Evolutionary conservation across 2,113 vertebrate genomes (phyloP).

Genomic region (Sapajus apella): DNA sequence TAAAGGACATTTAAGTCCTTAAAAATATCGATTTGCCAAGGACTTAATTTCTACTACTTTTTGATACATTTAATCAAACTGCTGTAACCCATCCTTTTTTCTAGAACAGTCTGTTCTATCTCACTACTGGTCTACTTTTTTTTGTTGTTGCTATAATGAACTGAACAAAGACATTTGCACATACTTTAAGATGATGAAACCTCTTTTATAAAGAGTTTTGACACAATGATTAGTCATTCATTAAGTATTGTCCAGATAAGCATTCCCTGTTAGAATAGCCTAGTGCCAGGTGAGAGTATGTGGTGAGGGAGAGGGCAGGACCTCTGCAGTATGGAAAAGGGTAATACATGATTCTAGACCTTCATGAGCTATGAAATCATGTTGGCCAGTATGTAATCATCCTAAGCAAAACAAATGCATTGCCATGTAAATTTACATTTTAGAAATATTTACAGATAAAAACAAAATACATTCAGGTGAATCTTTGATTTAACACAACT

Average conservation of each 20-base stretch:
- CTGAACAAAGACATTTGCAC: neutral
- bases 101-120: neutral
- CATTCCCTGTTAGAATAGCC: neutral
- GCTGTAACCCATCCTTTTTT: neutral
- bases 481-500: neutral
- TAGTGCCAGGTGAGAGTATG: no score
- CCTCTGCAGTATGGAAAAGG: neutral
- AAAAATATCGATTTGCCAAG: neutral
- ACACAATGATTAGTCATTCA: neutral
- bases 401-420: neutral
- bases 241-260: constrained; percentile 28
- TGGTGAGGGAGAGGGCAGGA: neutral
- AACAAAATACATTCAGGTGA: neutral
- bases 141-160: neutral
- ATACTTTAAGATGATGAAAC: neutral
- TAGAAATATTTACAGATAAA: constrained; percentile 22
- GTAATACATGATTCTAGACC: neutral
- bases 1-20: constrained; percentile 18
- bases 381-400: constrained; percentile 28
- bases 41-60: neutral
- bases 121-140: neutral
- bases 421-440: neutral
- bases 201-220: neutral
- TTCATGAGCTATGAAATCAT: neutral
- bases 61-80: constrained; percentile 25